phyloP scores from a whole-genome alignment of 2,888 invertebrate genomes.

The Eumerus sabulonum region DNA sequence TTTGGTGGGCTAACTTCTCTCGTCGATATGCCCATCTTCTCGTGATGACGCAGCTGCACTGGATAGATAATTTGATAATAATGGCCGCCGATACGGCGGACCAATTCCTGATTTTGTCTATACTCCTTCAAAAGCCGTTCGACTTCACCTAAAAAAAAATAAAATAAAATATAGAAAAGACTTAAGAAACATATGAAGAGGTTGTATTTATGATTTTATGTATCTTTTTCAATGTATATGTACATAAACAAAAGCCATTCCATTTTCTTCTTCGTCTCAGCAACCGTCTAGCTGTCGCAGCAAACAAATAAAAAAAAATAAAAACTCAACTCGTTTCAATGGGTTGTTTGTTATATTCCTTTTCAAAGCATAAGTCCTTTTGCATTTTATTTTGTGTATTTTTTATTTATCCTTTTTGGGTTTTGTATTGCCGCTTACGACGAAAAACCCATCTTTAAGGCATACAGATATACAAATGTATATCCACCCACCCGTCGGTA shows the following conservation, averaged over 20 bases:
- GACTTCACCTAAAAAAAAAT: conserved; percentile 86
- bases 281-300: neutral
- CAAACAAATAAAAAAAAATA: conserved; percentile 14
- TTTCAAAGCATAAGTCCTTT: conserved; percentile 16
- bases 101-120: conserved; percentile 94
- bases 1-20: conserved; percentile 93
- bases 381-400: neutral
- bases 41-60: conserved; percentile 95
- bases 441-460: conserved; percentile 23
- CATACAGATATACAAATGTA: conserved; percentile 32
- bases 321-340: conserved; percentile 30
- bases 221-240: too few relatives aligned
- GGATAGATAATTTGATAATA: conserved; percentile 97
- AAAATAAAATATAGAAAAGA: conserved; percentile 55
- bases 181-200: conserved; percentile 79
- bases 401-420: conserved; percentile 17
- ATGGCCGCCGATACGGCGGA: conserved; percentile 93
- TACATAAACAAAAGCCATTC: neutral
- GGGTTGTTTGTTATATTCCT: conserved; percentile 33
- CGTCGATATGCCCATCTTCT: conserved; percentile 97
- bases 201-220: too few relatives aligned
- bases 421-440: conserved; percentile 14
- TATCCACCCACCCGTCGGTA: conserved; percentile 4
- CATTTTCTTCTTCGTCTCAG: neutral
- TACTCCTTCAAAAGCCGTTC: conserved; percentile 94